Evolutionary conservation across 2,888 invertebrate species (phyloP).

Genomic region (Stenotaenia linearis): DNA sequence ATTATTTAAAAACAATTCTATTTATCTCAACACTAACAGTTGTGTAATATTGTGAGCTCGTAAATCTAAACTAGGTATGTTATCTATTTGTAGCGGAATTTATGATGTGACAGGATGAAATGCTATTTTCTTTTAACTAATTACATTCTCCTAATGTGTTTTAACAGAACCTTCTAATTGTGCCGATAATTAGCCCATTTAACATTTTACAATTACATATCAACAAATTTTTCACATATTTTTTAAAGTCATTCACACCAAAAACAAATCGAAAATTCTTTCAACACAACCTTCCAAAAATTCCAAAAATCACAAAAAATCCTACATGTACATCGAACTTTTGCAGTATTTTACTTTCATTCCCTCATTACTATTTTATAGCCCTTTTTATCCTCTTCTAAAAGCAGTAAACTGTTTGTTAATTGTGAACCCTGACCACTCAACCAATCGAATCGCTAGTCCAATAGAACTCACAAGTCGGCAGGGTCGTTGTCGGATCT

Average conservation of each 20-base stretch:
- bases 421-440: conserved; percentile 4
- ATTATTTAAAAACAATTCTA: not conserved
- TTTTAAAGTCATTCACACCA: not conserved
- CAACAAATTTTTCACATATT: not conserved
- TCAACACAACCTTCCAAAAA: not conserved
- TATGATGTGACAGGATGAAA: conserved; percentile 23
- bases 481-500: not conserved
- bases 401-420: not conserved
- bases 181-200: conserved; percentile 3
- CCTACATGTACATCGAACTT: too few relatives aligned
- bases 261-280: not conserved
- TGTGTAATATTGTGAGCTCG: not conserved
- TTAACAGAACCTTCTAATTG: not conserved
- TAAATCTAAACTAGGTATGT: conserved; percentile 11
- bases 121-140: conserved; percentile 18
- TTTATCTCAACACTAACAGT: not conserved
- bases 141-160: conserved; percentile 17
- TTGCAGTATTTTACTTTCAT: not conserved
- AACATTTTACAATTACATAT: not conserved
- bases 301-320: not conserved
- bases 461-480: not conserved
- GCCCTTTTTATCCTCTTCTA: not conserved
- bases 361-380: not conserved
- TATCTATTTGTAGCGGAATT: conserved; percentile 10
- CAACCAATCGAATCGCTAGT: conserved; percentile 11